Conservation (phyloP, 1,140 invertebrate genomes). For the Pogonomyrmex barbatus region DNA sequence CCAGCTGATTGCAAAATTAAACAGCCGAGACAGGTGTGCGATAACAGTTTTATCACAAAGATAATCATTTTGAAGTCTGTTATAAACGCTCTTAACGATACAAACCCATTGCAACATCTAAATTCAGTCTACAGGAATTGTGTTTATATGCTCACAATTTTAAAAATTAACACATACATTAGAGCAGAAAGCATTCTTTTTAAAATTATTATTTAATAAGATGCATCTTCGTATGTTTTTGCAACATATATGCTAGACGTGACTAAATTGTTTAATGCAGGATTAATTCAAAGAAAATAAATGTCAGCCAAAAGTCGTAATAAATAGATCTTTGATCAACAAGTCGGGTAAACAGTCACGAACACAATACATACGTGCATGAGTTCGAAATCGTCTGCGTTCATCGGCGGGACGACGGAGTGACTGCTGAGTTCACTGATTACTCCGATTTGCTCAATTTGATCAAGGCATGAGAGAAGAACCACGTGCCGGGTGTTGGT, state of each 20-base stretch:
- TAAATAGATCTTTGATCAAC: background rate
- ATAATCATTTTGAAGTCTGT: slow-evolving; percentile 38
- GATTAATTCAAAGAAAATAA: background rate
- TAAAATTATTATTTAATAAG: slow-evolving; percentile 21
- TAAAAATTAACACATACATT: background rate
- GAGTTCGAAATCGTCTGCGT: background rate
- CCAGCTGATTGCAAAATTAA: slow-evolving; percentile 54
- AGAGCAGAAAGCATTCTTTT: background rate
- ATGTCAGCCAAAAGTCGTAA: background rate
- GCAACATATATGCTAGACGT: background rate
- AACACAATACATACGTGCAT: background rate
- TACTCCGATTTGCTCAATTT: slow-evolving; percentile 34
- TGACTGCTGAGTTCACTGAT: slow-evolving; percentile 7
- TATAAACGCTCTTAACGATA: background rate
- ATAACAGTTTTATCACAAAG: slow-evolving; percentile 56
- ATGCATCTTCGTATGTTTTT: background rate
- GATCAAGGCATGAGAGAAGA: slow-evolving; percentile 19
- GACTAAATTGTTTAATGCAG: background rate
- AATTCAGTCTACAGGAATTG: background rate
- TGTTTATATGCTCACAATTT: slow-evolving; percentile 2
- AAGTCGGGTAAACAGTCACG: background rate
- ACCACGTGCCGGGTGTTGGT: slow-evolving; percentile 56
- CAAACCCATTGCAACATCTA: background rate
- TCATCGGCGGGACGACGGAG: slow-evolving; percentile 9
- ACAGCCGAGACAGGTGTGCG: slow-evolving; percentile 9